phyloP scores from a whole-genome alignment of 1,140 invertebrate genomes.

The Zaprionus tsacasi region DNA sequence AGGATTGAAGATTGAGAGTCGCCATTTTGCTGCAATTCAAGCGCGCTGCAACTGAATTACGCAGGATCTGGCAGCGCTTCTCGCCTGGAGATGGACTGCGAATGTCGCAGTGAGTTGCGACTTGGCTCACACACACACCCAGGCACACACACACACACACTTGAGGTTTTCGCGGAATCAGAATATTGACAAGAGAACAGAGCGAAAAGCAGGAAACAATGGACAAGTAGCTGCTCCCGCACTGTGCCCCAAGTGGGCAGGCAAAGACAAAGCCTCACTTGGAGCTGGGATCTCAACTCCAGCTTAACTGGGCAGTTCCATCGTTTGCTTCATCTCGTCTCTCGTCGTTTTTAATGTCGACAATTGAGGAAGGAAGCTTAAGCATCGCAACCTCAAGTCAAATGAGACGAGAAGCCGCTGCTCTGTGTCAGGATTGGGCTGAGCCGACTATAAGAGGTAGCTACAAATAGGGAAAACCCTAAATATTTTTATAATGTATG shows the following conservation, averaged over 20 bases:
- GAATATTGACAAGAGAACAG: constrained; percentile 69
- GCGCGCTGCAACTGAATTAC: constrained; percentile 76
- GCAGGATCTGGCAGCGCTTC: constrained; percentile 57
- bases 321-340: constrained; percentile 41
- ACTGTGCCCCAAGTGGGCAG: constrained; percentile 57
- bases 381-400: constrained; percentile 28
- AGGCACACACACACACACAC: constrained; percentile 12
- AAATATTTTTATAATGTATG: too few species aligned
- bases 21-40: constrained; percentile 8
- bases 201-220: constrained; percentile 47
- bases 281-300: constrained; percentile 12
- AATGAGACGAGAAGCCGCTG: constrained; percentile 56
- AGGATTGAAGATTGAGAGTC: constrained; percentile 19
- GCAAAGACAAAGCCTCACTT: constrained; percentile 49
- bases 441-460: constrained; percentile 14
- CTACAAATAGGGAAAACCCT: neutral
- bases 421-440: neutral
- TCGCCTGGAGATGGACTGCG: constrained; percentile 37
- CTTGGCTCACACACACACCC: constrained; percentile 11
- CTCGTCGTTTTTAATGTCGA: constrained; percentile 63
- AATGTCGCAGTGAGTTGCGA: constrained; percentile 22
- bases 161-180: constrained; percentile 75
- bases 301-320: constrained; percentile 30
- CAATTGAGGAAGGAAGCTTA: constrained; percentile 72
- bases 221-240: constrained; percentile 70